Evolutionary conservation across 2,888 invertebrate genomes (phyloP).

Genomic region (Arctia plantaginis): DNA sequence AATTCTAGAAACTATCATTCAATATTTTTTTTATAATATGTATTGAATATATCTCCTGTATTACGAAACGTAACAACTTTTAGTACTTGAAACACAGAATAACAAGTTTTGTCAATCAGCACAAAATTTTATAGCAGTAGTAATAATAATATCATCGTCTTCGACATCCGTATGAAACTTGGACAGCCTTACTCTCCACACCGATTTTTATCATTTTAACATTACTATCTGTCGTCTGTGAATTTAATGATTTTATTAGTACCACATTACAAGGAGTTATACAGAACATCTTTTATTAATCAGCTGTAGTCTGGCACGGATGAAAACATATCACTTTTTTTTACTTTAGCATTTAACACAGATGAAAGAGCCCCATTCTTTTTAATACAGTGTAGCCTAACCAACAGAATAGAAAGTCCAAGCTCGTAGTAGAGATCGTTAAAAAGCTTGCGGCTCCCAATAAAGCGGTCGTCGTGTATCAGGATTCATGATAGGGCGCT

Average conservation of each 20-base stretch:
- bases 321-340: not conserved
- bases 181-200: not conserved
- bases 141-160: not conserved
- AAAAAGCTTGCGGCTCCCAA: conserved; percentile 68
- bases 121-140: no score
- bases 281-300: not conserved
- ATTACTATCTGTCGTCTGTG: no score
- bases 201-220: not conserved
- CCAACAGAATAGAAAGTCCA: conserved; percentile 47
- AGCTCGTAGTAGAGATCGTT: conserved; percentile 51
- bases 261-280: not conserved
- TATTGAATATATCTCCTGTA: not conserved
- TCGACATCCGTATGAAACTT: not conserved
- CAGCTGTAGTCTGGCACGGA: not conserved
- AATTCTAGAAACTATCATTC: no score
- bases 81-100: no score
- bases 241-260: not conserved
- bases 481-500: conserved; percentile 84
- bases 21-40: no score
- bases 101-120: no score
- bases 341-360: not conserved
- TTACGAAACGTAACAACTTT: not conserved
- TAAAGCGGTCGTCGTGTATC: conserved; percentile 78
- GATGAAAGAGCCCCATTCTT: conserved; percentile 17
- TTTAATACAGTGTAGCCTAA: conserved; percentile 24